phyloP scores from a whole-genome alignment of 1,140 invertebrate species.

The Pseudomyrmex gracilis region DNA sequence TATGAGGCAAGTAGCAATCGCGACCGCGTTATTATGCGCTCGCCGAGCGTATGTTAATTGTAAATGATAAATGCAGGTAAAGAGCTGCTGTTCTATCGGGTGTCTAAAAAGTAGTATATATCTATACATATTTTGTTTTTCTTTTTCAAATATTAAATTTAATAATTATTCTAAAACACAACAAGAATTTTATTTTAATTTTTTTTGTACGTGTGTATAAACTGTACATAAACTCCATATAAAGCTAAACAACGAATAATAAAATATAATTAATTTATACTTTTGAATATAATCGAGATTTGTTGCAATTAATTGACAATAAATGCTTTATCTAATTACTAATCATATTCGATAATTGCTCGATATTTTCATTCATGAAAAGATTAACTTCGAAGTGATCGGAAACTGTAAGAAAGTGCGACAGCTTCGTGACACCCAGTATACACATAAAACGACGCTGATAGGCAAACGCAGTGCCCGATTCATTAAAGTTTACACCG shows the following conservation, averaged over 20 bases:
- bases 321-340: not conserved
- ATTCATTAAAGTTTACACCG: constrained; percentile 68
- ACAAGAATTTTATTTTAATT: no score
- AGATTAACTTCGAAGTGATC: not conserved
- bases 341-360: not conserved
- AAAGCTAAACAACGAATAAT: not conserved
- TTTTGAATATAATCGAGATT: not conserved
- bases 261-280: not conserved
- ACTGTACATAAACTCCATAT: no score
- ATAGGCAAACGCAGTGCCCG: constrained; percentile 54
- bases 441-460: constrained; percentile 46
- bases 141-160: not conserved
- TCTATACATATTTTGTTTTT: no score
- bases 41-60: constrained; percentile 50
- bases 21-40: constrained; percentile 45
- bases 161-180: no score
- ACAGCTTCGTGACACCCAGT: constrained; percentile 10
- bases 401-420: not conserved
- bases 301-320: not conserved
- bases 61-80: constrained; percentile 36
- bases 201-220: no score
- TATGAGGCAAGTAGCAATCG: constrained; percentile 28
- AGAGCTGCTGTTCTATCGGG: constrained; percentile 3
- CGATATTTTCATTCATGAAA: not conserved
- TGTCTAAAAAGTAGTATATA: constrained; percentile 10